Conservation (phyloP, 2,113 vertebrate genomes). For the Ptilonorhynchus violaceus region DNA sequence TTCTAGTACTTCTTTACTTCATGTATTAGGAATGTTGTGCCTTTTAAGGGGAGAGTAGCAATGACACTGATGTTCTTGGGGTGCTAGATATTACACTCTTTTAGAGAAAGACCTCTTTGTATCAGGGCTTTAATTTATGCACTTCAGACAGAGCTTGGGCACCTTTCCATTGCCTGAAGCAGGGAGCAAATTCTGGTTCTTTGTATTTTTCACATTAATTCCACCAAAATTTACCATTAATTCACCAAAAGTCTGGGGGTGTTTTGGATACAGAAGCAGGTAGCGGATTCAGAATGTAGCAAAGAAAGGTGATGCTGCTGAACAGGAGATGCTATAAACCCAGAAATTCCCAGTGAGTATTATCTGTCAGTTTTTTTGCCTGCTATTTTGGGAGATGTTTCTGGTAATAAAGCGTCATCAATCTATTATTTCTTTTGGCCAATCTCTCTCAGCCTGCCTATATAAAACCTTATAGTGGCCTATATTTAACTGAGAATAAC, state of each 20-base stretch:
- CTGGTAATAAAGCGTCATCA: slow-evolving; percentile 33
- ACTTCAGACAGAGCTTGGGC: background rate
- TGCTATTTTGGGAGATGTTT: slow-evolving; percentile 1
- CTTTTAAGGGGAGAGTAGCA: background rate
- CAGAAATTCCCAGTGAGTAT: background rate
- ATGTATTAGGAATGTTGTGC: background rate
- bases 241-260: background rate
- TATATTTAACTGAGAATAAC: slow-evolving; percentile 63
- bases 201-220: background rate
- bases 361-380: slow-evolving; percentile 41
- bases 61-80: background rate
- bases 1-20: background rate
- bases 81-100: background rate
- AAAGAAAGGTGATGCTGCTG: background rate
- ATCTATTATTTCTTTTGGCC: slow-evolving; percentile 46
- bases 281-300: background rate
- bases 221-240: background rate
- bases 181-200: background rate
- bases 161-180: background rate
- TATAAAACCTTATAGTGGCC: background rate
- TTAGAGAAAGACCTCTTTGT: background rate
- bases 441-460: slow-evolving; percentile 31
- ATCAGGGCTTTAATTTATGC: background rate
- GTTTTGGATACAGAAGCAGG: background rate
- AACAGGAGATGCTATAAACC: background rate